Base-by-base conservation (phyloP, 2,888 invertebrate species). In the Gisinianus flammeolus region DNA sequence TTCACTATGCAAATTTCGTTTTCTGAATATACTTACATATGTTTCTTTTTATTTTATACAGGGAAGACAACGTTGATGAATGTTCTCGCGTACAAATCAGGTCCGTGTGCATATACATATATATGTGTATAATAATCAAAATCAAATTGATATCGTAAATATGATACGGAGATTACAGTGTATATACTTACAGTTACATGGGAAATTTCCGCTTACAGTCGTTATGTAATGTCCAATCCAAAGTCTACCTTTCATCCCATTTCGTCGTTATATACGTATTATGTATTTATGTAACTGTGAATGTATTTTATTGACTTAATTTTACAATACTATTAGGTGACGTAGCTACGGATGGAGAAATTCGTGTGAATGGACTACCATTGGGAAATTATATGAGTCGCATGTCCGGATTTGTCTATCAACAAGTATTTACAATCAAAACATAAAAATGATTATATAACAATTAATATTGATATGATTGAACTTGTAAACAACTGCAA, bases 381-480 rank as follows among this genome's bases (percentile, higher is more conserved):
- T 89, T 93, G 16, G 91, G 92, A 1, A 90, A 91, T 78, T 93
- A 92, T 86, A 94, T 94, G 93, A 90, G 92, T 83, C 90, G 91
- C 77, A 90, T 94, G 80, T 94, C 93, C 85, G 96, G 95, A 0
- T 97, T 93, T 87, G 94, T 97, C 89, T 94, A 96, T 84, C 97
- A 97, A 87, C 94, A 96, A 81, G n/a, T n/a, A n/a, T n/a, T n/a
- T n/a, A n/a, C n/a, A n/a, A n/a, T n/a, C n/a, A n/a, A n/a, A n/a
- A n/a, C n/a, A n/a, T n/a, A n/a, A n/a, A n/a, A n/a, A n/a, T n/a
- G n/a, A n/a, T n/a, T n/a, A n/a, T n/a, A n/a, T n/a, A n/a, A n/a
- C n/a, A n/a, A n/a, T n/a, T n/a, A n/a, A n/a, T n/a, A n/a, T n/a
- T n/a, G n/a, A n/a, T n/a, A n/a, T n/a, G n/a, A n/a, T n/a, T n/a